Evolutionary conservation across 2,888 invertebrate species (phyloP).

Genomic region (Drosophila anceps): DNA sequence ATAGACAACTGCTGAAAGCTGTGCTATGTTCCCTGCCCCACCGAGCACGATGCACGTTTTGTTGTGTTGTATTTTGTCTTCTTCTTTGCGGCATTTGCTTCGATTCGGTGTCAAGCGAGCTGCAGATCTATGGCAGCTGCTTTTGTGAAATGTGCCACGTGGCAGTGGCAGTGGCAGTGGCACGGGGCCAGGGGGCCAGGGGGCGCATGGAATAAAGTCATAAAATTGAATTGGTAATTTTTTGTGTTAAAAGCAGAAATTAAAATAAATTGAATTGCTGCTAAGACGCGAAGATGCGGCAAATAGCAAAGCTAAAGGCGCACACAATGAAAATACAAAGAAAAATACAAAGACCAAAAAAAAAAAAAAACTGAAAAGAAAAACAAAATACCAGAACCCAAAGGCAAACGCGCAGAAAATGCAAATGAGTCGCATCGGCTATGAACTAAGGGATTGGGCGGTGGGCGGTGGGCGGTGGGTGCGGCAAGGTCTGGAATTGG

Average conservation of each 20-base stretch:
- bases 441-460: slow-evolving; percentile 29
- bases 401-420: slow-evolving; percentile 69
- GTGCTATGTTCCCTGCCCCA: slow-evolving; percentile 8
- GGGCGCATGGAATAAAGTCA: slow-evolving; percentile 71
- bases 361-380: slow-evolving; percentile 1
- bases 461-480: slow-evolving; percentile 10
- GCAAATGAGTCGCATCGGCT: slow-evolving; percentile 72
- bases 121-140: slow-evolving; percentile 56
- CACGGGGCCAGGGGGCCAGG: background rate
- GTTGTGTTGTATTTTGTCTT: slow-evolving; percentile 13
- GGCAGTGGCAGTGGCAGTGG: slow-evolving; percentile 30
- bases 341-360: slow-evolving; percentile 6
- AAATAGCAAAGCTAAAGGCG: slow-evolving; percentile 53
- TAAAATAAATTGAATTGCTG: slow-evolving; percentile 82
- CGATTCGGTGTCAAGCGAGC: slow-evolving; percentile 52
- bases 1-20: slow-evolving; percentile 16
- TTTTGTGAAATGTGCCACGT: slow-evolving; percentile 65
- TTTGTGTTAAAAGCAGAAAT: slow-evolving; percentile 82
- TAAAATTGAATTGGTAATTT: slow-evolving; percentile 84
- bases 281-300: slow-evolving; percentile 69
- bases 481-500: slow-evolving; percentile 10
- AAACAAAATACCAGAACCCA: slow-evolving; percentile 42
- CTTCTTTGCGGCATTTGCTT: slow-evolving; percentile 38
- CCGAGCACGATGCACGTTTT: slow-evolving; percentile 4
- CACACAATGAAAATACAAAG: slow-evolving; percentile 48